A percentile compares a stretch with the other conserved stretches of the same genome.
Conservation (phyloP, 2,797 vertebrate genomes). For the Acrocephalus scirpaceus region DNA sequence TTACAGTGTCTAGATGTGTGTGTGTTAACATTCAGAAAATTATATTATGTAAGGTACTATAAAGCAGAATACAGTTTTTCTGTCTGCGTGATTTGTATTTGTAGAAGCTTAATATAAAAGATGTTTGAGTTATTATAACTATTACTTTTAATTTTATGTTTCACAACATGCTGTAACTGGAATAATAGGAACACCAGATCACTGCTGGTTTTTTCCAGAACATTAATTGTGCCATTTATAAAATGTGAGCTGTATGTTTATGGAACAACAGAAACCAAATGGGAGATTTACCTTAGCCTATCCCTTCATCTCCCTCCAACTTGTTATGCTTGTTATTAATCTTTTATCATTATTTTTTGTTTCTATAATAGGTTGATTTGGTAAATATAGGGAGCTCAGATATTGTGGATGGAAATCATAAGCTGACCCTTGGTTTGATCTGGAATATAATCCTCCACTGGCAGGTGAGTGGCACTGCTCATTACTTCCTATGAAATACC, state of each 20-base stretch:
- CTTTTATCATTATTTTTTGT: background rate
- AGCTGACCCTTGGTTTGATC: constrained; percentile 96
- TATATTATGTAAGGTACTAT: background rate
- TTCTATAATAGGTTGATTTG: constrained; percentile 88
- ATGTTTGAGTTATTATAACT: background rate
- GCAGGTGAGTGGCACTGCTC: constrained; percentile 84
- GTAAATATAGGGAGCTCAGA: constrained; percentile 97
- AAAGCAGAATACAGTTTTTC: background rate
- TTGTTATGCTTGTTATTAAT: background rate
- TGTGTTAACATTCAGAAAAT: background rate
- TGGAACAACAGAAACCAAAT: constrained; percentile 2
- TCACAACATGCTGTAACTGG: background rate
- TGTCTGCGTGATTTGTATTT: background rate
- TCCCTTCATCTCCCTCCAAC: background rate
- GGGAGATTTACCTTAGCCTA: background rate
- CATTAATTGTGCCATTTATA: constrained; percentile 19
- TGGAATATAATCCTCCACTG: constrained; percentile 99
- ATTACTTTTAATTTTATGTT: background rate
- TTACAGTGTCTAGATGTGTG: background rate
- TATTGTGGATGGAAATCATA: constrained; percentile 99
- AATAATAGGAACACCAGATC: background rate
- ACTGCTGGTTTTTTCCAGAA: background rate
- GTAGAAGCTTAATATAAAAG: background rate
- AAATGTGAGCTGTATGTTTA: background rate
- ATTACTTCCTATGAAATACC: background rate